phyloP scores from a whole-genome alignment of 2,797 vertebrate genomes.

The Myotis daubentonii region DNA sequence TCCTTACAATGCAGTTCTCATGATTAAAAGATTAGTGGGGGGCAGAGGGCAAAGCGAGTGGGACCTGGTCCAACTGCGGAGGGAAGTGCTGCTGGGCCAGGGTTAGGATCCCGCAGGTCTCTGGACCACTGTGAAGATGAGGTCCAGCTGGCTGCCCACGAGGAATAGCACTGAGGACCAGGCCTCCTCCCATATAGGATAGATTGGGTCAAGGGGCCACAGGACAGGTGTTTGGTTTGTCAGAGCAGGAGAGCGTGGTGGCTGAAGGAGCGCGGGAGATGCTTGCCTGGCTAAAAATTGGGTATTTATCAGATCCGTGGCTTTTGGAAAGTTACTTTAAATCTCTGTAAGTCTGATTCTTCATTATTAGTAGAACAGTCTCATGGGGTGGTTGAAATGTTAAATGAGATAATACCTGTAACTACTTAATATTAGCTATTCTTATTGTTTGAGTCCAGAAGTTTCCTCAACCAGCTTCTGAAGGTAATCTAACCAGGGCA shows the following conservation, averaged over 20 bases:
- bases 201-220: background rate
- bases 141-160: background rate
- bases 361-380: background rate
- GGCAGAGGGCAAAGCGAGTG: background rate
- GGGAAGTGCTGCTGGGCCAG: background rate
- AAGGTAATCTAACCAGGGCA: background rate
- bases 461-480: background rate
- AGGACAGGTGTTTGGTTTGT: background rate
- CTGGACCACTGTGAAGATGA: background rate
- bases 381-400: background rate
- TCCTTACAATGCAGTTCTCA: background rate
- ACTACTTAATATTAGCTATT: background rate
- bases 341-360: background rate
- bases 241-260: background rate
- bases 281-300: background rate
- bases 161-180: background rate
- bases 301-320: background rate
- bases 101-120: background rate
- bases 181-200: background rate
- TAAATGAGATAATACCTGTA: background rate
- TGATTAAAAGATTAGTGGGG: background rate
- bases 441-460: background rate
- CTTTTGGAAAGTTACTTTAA: conserved; percentile 40
- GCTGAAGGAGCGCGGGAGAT: background rate
- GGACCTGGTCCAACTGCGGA: background rate